These are phyloP conservation scores for Tipula helvola DNA, from an alignment of 2,888 invertebrate genomes.

Conservation along the genomic window DNA sequence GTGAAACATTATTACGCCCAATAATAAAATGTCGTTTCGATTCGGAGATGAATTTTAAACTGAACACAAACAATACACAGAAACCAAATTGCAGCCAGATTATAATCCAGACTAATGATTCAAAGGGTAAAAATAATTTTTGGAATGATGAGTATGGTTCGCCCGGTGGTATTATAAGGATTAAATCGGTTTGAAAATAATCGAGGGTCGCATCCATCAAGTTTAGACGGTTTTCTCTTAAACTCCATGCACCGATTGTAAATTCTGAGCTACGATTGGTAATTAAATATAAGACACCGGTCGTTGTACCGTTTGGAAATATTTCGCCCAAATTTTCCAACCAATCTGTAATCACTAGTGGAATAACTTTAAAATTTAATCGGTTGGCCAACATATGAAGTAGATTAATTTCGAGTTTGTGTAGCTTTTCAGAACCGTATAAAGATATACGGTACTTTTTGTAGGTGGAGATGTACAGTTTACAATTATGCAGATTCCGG, in stretches of 20 bases:
- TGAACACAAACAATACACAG: background rate
- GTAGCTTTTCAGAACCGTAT: background rate
- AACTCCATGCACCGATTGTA: conserved; percentile 11
- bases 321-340: conserved; percentile 8
- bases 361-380: conserved; percentile 12
- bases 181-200: too few relatives aligned
- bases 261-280: conserved; percentile 11
- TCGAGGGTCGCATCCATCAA: background rate
- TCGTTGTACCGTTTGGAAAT: conserved; percentile 12
- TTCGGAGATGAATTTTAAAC: conserved; percentile 5
- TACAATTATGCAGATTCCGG: conserved; percentile 13
- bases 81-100: background rate
- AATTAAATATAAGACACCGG: conserved; percentile 11
- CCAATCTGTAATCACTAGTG: background rate
- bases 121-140: too few relatives aligned
- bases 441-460: too few relatives aligned
- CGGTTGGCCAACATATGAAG: conserved; percentile 13
- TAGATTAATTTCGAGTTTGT: conserved; percentile 15
- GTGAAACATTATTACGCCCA: conserved; percentile 9
- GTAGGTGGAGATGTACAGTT: conserved; percentile 13
- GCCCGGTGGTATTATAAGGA: too few relatives aligned
- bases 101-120: conserved; percentile 11
- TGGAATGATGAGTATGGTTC: too few relatives aligned
- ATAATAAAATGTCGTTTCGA: conserved; percentile 12
- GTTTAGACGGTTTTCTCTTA: background rate